Conservation (phyloP, 2,797 vertebrate species). For the Balearica regulorum region DNA sequence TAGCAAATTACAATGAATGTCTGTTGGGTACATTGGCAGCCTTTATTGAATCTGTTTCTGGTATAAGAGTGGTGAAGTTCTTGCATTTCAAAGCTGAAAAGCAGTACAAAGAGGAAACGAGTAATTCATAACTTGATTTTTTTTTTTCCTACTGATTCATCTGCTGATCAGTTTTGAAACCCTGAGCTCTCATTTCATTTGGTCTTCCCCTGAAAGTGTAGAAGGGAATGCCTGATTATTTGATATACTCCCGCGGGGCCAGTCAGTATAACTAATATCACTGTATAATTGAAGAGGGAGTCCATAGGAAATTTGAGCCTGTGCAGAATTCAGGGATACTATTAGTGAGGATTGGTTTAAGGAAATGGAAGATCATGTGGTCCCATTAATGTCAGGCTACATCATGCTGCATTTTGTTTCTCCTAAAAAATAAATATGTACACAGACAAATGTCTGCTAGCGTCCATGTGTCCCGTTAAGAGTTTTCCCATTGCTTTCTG, state of each 20-base stretch:
- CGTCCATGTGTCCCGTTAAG: not conserved
- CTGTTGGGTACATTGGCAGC: not conserved
- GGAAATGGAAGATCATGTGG: not conserved
- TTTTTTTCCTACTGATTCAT: not conserved
- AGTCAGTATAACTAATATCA: not conserved
- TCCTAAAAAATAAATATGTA: not conserved
- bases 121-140: not conserved
- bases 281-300: not conserved
- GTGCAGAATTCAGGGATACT: not conserved
- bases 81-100: not conserved
- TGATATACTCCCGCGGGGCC: not conserved
- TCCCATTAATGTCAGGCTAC: not conserved
- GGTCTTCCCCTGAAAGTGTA: not conserved
- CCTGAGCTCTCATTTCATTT: not conserved
- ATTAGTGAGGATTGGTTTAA: not conserved
- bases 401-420: not conserved
- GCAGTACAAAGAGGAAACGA: not conserved
- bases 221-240: not conserved
- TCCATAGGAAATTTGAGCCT: not conserved
- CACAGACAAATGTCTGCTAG: not conserved
- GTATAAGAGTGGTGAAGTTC: not conserved
- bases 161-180: constrained; percentile 7
- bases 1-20: not conserved
- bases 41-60: not conserved
- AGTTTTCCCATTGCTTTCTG: not conserved